Evolutionary conservation across 2,113 vertebrate species (phyloP).

Genomic region (Oncorhynchus masou): DNA sequence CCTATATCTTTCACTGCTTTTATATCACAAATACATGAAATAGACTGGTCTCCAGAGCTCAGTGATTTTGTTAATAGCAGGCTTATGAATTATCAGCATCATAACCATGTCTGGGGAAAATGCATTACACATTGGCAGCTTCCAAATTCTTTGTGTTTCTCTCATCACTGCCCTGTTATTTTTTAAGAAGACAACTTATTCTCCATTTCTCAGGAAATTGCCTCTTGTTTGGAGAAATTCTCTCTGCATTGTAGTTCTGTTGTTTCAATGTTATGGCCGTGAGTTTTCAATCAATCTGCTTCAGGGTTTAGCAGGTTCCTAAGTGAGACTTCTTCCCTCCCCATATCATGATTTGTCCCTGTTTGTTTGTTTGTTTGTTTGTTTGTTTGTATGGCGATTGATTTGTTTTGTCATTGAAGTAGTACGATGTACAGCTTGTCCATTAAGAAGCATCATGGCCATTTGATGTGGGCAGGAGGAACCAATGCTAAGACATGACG

Average conservation of each 20-base stretch:
- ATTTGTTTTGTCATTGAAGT: conserved; percentile 38
- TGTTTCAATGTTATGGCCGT: conserved; percentile 37
- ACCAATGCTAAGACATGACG: background rate
- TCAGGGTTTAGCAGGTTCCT: conserved; percentile 64
- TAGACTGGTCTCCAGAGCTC: conserved; percentile 12
- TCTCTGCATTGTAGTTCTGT: conserved; percentile 2
- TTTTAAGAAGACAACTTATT: conserved; percentile 31
- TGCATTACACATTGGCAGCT: background rate
- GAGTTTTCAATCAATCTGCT: conserved; percentile 81
- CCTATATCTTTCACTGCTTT: conserved; percentile 30
- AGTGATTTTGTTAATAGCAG: conserved; percentile 21
- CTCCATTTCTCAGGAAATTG: conserved; percentile 28
- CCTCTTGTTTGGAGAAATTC: conserved; percentile 14
- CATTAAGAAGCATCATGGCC: conserved; percentile 13
- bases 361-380: conserved; percentile 26
- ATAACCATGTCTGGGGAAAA: conserved; percentile 10
- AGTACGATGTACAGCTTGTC: conserved; percentile 35
- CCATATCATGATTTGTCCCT: background rate
- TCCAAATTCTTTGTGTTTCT: background rate
- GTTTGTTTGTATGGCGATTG: conserved; percentile 12
- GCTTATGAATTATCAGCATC: conserved; percentile 23
- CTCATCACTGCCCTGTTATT: background rate
- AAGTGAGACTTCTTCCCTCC: background rate
- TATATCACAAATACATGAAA: conserved; percentile 7
- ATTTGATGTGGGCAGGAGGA: conserved; percentile 25